Conservation (phyloP, 2,113 vertebrate species). For the Synodontis membranacea region DNA sequence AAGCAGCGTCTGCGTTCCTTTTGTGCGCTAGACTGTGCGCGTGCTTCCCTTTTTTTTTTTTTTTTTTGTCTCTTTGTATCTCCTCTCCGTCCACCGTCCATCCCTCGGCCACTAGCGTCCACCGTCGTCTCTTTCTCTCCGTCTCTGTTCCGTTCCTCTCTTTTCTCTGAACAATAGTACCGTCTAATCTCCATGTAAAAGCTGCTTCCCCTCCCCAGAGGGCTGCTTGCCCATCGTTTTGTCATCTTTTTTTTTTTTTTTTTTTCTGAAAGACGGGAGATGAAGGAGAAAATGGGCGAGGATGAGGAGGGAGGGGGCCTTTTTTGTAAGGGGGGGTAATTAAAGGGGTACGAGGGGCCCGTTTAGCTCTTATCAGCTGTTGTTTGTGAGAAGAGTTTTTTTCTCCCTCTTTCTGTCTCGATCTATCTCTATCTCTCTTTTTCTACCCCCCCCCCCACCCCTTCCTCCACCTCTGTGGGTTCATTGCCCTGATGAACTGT, state of each 20-base stretch:
- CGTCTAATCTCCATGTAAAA: conserved; percentile 99
- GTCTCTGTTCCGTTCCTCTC: conserved; percentile 6
- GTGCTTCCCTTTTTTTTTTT: not conserved
- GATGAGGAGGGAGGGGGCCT: conserved; percentile 76
- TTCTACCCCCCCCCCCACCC: not conserved
- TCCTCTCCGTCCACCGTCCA: conserved; percentile 42
- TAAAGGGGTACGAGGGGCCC: conserved; percentile 29
- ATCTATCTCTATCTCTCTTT: conserved; percentile 35
- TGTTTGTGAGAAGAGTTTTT: conserved; percentile 81
- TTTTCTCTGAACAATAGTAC: conserved; percentile 89
- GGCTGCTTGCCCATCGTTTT: conserved; percentile 95
- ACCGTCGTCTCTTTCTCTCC: conserved; percentile 42
- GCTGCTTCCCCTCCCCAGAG: conserved; percentile 96
- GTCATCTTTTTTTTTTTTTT: conserved; percentile 86
- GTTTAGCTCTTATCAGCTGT: conserved; percentile 89
- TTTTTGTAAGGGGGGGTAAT: conserved; percentile 61
- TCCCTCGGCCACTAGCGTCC: conserved; percentile 15
- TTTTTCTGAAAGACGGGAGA: conserved; percentile 51
- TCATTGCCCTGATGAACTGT: conserved; percentile 41
- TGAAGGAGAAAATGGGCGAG: conserved; percentile 34
- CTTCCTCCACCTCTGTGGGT: not conserved
- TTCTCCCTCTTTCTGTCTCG: conserved; percentile 69
- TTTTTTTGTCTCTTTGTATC: conserved; percentile 3
- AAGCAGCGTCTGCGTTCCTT: not conserved
- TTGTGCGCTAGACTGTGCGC: not conserved